phyloP scores from a whole-genome alignment of 2,888 invertebrate species.

The Agonopterix arenella region DNA sequence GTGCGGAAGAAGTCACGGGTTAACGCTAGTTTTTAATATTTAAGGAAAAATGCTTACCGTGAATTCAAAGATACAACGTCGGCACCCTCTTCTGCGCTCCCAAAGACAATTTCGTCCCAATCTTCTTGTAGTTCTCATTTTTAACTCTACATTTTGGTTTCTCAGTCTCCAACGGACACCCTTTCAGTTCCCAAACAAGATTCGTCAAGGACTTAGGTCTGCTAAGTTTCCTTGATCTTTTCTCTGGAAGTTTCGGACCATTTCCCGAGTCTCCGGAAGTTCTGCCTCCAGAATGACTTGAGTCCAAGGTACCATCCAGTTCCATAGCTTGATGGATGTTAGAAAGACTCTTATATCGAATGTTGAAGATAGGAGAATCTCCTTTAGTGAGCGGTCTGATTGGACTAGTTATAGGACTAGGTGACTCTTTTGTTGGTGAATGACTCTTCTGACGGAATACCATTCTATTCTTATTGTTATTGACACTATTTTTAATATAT shows the following conservation, averaged over 20 bases:
- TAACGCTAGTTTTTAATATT: neutral
- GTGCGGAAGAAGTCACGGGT: too few species aligned
- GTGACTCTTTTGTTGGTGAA: conserved; percentile 84
- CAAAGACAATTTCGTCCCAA: conserved; percentile 68
- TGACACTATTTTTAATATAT: conserved; percentile 85
- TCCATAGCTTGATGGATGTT: conserved; percentile 86
- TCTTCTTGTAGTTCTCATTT: conserved; percentile 71
- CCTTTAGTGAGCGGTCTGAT: conserved; percentile 77
- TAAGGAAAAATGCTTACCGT: conserved; percentile 39
- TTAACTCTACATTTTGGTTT: conserved; percentile 71
- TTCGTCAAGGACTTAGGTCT: conserved; percentile 92
- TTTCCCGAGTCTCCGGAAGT: conserved; percentile 90
- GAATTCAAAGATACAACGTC: conserved; percentile 72
- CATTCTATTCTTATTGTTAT: conserved; percentile 79
- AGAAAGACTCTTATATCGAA: conserved; percentile 82
- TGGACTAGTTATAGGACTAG: conserved; percentile 77
- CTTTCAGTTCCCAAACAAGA: conserved; percentile 87
- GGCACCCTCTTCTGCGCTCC: conserved; percentile 75
- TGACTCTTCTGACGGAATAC: conserved; percentile 83
- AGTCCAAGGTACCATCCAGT: conserved; percentile 90
- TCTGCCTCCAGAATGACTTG: conserved; percentile 91
- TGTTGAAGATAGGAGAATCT: conserved; percentile 86
- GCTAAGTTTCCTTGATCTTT: conserved; percentile 86
- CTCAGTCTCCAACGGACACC: conserved; percentile 63
- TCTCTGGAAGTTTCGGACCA: conserved; percentile 88